phyloP scores from a whole-genome alignment of 2,797 vertebrate species.

The Neosilurus hyrtlii region DNA sequence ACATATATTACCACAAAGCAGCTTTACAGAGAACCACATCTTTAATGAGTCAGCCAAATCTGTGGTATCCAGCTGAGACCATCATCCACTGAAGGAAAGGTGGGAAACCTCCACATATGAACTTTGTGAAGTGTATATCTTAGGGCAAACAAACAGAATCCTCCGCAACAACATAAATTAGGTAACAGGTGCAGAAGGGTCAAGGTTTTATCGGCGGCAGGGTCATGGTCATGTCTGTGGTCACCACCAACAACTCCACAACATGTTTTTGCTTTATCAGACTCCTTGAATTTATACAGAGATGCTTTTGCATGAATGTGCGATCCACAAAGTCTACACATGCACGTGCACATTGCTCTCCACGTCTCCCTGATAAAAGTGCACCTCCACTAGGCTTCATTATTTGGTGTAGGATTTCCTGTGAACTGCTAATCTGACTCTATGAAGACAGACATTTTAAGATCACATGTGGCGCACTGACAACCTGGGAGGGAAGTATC shows the following conservation, averaged over 20 bases:
- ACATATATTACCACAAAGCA: background rate
- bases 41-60: background rate
- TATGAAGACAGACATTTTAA: background rate
- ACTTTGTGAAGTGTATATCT: background rate
- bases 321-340: background rate
- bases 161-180: background rate
- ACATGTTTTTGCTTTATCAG: background rate
- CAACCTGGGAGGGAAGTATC: background rate
- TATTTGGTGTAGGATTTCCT: conserved; percentile 35
- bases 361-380: background rate
- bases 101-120: background rate
- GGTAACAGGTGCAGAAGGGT: background rate
- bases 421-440: conserved; percentile 29
- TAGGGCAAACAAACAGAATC: background rate
- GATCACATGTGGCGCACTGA: background rate
- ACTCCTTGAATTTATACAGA: background rate
- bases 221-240: background rate
- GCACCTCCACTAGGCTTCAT: background rate
- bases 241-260: background rate
- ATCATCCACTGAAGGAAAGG: too few relatives aligned
- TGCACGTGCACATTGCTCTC: too few relatives aligned
- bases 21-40: background rate
- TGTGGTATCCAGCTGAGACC: background rate
- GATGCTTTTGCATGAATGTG: background rate
- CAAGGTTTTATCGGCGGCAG: background rate